Evolutionary conservation across 2,888 invertebrate species (phyloP), one percentile per base, ranked within the genome.

Genomic region (Altica lythri): DNA sequence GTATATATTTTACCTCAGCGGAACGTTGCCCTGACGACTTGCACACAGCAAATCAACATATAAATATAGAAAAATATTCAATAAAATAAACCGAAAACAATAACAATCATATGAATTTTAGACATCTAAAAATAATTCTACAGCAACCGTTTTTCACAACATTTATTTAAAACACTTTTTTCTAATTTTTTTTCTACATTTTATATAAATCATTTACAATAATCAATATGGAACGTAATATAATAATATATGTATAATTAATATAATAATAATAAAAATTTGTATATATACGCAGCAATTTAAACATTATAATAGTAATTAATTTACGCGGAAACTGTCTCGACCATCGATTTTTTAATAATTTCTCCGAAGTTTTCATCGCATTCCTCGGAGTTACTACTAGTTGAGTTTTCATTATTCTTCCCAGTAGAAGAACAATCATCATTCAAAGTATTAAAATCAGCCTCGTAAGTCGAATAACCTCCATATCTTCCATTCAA

Each of bases 261-360:
- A 60, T 64, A 66, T 61, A 59, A 55, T 53, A 40, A 49, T 60
- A 42, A 55, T 55, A 53, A 52, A 60, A 38, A 19, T 18, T 18
- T 40, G 34, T 54, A 44, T 56, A 47, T 59, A 59, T 42, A 43
- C 45, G n/a, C n/a, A n/a, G n/a, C n/a, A n/a, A n/a, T n/a, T n/a
- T n/a, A n/a, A n/a, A n/a, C n/a, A n/a, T n/a, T n/a, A n/a, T n/a
- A n/a, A n/a, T n/a, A n/a, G n/a, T n/a, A n/a, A n/a, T 60, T 60
- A 55, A 63, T 53, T 83, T 85, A 91, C 79, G 90, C 90, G 68
- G 88, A 89, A 68, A 90, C 92, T 68, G 91, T 92, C 77, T 93
- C 92, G 72, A 92, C 92, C 84, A 93, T 92, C 60, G 91, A 90
- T 78, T 93, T 92, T 77, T 92, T 93, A 66, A 93, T 92, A 68